Evolutionary conservation across 1,140 invertebrate genomes (phyloP).

Genomic region (Drosophila suzukii): DNA sequence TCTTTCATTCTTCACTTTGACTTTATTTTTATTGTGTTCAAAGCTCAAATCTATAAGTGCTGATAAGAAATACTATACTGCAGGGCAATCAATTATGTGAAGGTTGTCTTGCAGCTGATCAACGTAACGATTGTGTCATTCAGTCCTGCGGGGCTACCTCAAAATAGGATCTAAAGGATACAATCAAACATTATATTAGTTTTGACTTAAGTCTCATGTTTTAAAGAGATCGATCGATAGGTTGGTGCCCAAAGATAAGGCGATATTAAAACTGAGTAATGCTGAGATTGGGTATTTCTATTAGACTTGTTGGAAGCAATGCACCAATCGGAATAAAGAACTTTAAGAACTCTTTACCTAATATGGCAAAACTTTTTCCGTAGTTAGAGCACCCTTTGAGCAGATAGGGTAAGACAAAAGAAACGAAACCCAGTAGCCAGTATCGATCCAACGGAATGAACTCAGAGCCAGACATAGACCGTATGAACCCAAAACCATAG

Average conservation of each 20-base stretch:
- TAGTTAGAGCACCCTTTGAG: not conserved
- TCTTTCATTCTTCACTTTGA: slow-evolving; percentile 11
- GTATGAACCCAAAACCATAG: not conserved
- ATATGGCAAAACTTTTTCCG: not conserved
- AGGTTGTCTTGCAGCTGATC: slow-evolving; percentile 17
- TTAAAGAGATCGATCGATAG: too few relatives aligned
- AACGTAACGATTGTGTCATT: not conserved
- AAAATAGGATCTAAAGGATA: too few relatives aligned
- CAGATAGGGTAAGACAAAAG: not conserved
- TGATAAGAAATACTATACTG: slow-evolving; percentile 22
- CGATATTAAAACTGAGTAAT: too few relatives aligned
- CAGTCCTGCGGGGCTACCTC: not conserved
- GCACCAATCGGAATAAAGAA: not conserved
- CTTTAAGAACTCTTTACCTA: too few relatives aligned
- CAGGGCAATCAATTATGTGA: not conserved
- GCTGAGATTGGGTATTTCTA: too few relatives aligned
- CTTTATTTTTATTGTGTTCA: slow-evolving; percentile 23
- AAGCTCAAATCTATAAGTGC: slow-evolving; percentile 21
- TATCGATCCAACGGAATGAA: slow-evolving; percentile 16
- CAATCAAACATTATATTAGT: too few relatives aligned
- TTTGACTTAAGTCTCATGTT: not conserved
- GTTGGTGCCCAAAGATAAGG: too few relatives aligned
- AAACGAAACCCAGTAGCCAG: slow-evolving; percentile 50
- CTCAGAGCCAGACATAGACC: slow-evolving; percentile 26
- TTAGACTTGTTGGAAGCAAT: too few relatives aligned